A percentile compares a stretch with the other conserved stretches of the same genome.
Conservation (phyloP, 2,888 invertebrate genomes). For the Galeruca laticollis region DNA sequence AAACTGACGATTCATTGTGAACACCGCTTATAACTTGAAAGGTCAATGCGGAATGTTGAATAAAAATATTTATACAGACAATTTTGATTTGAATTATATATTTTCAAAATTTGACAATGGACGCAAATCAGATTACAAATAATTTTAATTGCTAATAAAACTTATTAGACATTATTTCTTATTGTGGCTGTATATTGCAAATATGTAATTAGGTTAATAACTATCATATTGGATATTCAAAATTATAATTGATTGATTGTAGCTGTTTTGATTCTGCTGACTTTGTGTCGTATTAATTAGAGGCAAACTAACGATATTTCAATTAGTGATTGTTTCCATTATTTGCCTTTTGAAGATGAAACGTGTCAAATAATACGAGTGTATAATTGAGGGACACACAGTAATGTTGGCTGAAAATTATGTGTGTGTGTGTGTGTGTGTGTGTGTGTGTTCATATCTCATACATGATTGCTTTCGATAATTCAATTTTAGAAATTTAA, state of each 20-base stretch:
- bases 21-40: too few relatives aligned
- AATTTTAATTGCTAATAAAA: background rate
- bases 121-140: background rate
- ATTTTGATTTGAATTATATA: too few relatives aligned
- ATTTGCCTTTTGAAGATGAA: background rate
- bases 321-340: background rate
- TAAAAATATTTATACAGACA: too few relatives aligned
- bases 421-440: too few relatives aligned
- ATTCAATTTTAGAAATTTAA: too few relatives aligned
- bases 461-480: too few relatives aligned
- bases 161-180: background rate
- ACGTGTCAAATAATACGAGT: background rate
- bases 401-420: too few relatives aligned
- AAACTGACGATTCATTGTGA: too few relatives aligned
- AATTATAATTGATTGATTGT: slow-evolving; percentile 5
- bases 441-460: too few relatives aligned
- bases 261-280: background rate
- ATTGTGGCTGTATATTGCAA: background rate
- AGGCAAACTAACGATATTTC: background rate
- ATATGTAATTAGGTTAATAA: background rate
- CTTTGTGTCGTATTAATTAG: background rate
- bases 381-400: background rate
- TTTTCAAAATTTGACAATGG: too few relatives aligned
- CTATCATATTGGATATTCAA: background rate
- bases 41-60: too few relatives aligned